Conservation (phyloP, 2,797 vertebrate species). For the Sebastes matsubarae region DNA sequence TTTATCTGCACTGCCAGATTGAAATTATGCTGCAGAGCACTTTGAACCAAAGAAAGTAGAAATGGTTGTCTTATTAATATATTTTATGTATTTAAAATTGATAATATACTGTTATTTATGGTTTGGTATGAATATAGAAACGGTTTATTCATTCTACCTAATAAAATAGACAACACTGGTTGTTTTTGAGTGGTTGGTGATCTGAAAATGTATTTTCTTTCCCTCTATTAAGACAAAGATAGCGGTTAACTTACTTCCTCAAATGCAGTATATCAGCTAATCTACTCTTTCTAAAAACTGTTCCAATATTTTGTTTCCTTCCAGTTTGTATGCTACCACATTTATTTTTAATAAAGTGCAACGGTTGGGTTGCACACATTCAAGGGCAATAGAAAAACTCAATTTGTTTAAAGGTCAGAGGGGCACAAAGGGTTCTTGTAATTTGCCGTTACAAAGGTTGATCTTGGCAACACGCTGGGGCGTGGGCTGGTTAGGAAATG, state of each 20-base stretch:
- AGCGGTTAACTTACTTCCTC: not conserved
- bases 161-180: slow-evolving; percentile 1
- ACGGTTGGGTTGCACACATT: slow-evolving; percentile 24
- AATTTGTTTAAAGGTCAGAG: slow-evolving; percentile 58
- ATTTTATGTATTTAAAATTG: slow-evolving; percentile 29
- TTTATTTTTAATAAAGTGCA: slow-evolving; percentile 46
- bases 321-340: slow-evolving; percentile 8
- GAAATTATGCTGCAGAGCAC: slow-evolving; percentile 27
- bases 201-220: slow-evolving; percentile 2
- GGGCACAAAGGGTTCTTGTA: slow-evolving; percentile 37
- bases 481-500: not conserved
- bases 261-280: not conserved
- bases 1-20: slow-evolving; percentile 30
- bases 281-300: not conserved
- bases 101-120: slow-evolving; percentile 35
- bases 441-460: slow-evolving; percentile 41
- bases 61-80: slow-evolving; percentile 13
- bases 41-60: slow-evolving; percentile 44
- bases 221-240: not conserved
- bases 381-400: slow-evolving; percentile 31
- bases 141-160: slow-evolving; percentile 2
- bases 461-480: slow-evolving; percentile 18
- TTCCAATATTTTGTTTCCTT: slow-evolving; percentile 1
- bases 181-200: not conserved
- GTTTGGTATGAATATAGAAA: slow-evolving; percentile 11